Percentiles rank a stretch among this genome's conserved stretches.
These are phyloP conservation scores for Parazoanthus darwini DNA, from an alignment of 92 coral and sea anemone species.

Conservation along the genomic window DNA sequence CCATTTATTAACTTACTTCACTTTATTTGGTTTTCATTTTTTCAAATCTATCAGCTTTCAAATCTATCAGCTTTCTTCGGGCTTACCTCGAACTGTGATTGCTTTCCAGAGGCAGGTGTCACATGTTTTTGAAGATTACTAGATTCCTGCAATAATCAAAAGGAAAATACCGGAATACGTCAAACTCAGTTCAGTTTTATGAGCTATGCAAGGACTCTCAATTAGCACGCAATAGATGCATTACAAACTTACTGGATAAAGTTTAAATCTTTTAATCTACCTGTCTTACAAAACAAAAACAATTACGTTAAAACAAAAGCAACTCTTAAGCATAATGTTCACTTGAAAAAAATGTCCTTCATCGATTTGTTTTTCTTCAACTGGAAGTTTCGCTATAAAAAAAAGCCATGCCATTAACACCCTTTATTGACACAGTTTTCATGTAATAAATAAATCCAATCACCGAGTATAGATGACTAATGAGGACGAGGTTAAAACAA, in stretches of 20 bases:
- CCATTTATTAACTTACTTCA: no score
- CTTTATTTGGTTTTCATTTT: no score
- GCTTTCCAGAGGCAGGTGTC: conserved; percentile 58
- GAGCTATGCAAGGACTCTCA: not conserved
- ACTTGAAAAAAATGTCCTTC: not conserved
- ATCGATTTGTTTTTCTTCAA: not conserved
- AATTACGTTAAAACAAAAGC: not conserved
- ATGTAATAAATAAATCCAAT: no score
- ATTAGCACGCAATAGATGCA: not conserved
- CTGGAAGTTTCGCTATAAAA: not conserved
- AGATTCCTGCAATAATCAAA: conserved; percentile 45
- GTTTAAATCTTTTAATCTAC: no score
- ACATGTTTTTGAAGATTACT: conserved; percentile 57
- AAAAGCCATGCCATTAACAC: no score
- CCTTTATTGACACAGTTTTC: no score
- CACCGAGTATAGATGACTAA: no score
- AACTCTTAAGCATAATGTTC: no score
- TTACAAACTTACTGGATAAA: no score
- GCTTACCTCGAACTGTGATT: conserved; percentile 67
- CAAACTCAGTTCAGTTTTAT: not conserved
- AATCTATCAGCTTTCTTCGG: no score
- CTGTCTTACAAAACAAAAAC: not conserved
- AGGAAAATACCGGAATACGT: not conserved
- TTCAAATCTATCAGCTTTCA: no score
- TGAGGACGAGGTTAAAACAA: no score